Evolutionary conservation across 2,888 invertebrate species (phyloP).

Genomic region (Glyphotaelius pellucidus): DNA sequence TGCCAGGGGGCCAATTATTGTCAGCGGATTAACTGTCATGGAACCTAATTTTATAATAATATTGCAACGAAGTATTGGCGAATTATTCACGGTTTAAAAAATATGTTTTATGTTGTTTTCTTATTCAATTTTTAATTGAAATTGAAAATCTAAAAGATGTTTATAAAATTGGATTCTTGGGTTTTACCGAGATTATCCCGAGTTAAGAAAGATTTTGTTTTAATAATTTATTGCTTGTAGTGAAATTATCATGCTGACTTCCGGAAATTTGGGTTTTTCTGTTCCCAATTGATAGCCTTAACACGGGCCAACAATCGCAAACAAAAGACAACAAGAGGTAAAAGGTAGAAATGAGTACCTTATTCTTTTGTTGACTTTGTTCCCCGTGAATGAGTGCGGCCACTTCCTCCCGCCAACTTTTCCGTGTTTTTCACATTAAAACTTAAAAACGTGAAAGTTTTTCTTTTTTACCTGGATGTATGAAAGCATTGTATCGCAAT

Average conservation of each 20-base stretch:
- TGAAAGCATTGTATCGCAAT: slow-evolving; percentile 66
- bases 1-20: no score
- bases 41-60: no score
- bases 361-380: slow-evolving; percentile 65
- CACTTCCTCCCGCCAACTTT: slow-evolving; percentile 56
- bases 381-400: slow-evolving; percentile 59
- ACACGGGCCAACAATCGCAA: slow-evolving; percentile 29
- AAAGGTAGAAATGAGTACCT: slow-evolving; percentile 44
- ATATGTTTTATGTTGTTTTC: no score
- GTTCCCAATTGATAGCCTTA: slow-evolving; percentile 27
- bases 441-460: slow-evolving; percentile 60
- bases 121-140: no score
- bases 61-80: background rate
- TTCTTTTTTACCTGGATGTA: slow-evolving; percentile 64
- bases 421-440: slow-evolving; percentile 58
- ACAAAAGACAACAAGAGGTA: slow-evolving; percentile 52
- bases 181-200: no score
- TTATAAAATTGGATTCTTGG: no score
- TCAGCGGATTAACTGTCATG: no score
- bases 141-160: no score
- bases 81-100: background rate
- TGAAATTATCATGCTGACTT: background rate
- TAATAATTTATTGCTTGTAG: background rate
- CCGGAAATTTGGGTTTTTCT: background rate
- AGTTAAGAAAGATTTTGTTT: background rate